A percentile compares a stretch with the other conserved stretches of the same genome.
Conservation (phyloP, 1,140 invertebrate species). For the Fopius arisanus region DNA sequence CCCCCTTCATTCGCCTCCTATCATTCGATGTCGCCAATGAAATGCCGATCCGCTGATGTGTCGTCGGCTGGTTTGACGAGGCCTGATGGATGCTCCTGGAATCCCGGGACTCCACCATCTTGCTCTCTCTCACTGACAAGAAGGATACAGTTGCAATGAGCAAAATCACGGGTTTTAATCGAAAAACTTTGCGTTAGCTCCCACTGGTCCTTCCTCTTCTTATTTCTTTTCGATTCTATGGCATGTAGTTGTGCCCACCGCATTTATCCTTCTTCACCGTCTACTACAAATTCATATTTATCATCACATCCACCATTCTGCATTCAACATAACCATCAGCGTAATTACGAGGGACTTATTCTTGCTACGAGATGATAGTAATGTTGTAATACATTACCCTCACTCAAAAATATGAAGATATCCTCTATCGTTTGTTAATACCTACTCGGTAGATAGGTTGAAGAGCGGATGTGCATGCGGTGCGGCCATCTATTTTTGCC, state of each 20-base stretch:
- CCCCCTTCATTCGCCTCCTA: slow-evolving; percentile 19
- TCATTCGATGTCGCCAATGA: slow-evolving; percentile 44
- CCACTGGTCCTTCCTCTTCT: slow-evolving; percentile 18
- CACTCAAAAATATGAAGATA: not conserved
- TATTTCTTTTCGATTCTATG: not conserved
- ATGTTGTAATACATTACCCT: not conserved
- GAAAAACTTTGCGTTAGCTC: slow-evolving; percentile 37
- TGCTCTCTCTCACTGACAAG: slow-evolving; percentile 26
- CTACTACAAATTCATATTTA: not conserved
- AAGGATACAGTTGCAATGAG: slow-evolving; percentile 50
- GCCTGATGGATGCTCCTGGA: slow-evolving; percentile 62
- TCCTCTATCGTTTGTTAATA: slow-evolving; percentile 5
- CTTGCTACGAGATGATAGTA: not conserved
- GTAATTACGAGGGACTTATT: not conserved
- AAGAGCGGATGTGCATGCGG: slow-evolving; percentile 17
- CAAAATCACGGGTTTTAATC: slow-evolving; percentile 62
- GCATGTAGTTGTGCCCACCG: not conserved
- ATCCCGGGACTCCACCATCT: slow-evolving; percentile 54
- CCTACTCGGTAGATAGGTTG: not conserved
- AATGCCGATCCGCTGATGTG: slow-evolving; percentile 60
- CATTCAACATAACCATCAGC: not conserved
- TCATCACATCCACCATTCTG: not conserved
- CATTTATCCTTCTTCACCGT: not conserved
- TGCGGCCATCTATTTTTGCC: slow-evolving; percentile 25
- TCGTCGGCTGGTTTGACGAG: slow-evolving; percentile 63